Evolutionary conservation across 2,113 vertebrate genomes (phyloP).

Genomic region (Bubo scandiacus): DNA sequence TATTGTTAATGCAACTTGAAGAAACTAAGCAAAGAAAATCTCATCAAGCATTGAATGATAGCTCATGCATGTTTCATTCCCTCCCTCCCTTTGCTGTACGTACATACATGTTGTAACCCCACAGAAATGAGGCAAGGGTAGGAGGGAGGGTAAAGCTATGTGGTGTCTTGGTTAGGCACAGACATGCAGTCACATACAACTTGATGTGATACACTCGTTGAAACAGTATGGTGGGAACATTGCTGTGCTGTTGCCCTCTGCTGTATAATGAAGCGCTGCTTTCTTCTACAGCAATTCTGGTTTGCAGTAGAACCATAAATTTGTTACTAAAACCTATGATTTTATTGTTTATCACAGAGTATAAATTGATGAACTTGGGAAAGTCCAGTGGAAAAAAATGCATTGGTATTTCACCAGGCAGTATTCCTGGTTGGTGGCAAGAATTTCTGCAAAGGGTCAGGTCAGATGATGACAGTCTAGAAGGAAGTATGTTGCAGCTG

Average conservation of each 20-base stretch:
- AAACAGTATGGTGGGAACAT: neutral
- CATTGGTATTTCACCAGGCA: neutral
- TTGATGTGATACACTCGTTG: neutral
- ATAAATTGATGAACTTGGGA: neutral
- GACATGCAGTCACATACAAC: neutral
- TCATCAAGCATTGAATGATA: neutral
- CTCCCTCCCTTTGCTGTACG: neutral
- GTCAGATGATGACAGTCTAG: neutral
- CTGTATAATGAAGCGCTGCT: neutral
- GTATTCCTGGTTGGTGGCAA: neutral
- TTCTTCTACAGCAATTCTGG: neutral
- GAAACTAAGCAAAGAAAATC: neutral
- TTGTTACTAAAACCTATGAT: neutral
- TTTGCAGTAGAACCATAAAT: neutral
- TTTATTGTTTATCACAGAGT: neutral
- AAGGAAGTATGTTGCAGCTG: neutral
- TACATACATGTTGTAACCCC: neutral
- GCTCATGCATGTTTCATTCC: accelerated
- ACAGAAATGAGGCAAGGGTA: neutral
- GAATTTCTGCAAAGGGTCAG: neutral
- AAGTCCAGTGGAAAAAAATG: neutral
- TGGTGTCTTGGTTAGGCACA: neutral
- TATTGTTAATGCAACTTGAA: neutral
- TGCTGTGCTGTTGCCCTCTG: neutral
- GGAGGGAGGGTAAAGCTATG: neutral